Evolutionary conservation across 2,888 invertebrate genomes (phyloP).

Genomic region (Trissoscelio sp.): DNA sequence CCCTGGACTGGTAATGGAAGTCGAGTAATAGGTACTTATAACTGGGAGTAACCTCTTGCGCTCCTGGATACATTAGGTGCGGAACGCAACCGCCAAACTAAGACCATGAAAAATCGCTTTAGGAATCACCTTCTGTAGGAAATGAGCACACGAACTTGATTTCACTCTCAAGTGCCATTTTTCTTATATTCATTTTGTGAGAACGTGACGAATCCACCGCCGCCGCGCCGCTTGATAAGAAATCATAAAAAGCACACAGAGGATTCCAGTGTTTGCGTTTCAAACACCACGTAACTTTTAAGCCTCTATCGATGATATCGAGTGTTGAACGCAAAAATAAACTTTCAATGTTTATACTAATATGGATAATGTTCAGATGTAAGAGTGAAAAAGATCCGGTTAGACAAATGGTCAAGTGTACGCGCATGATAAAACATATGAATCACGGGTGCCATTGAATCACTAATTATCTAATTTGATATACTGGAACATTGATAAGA

Average conservation of each 20-base stretch:
- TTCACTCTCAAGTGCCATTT: slow-evolving; percentile 32
- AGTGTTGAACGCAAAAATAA: no score
- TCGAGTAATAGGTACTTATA: slow-evolving; percentile 49
- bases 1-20: slow-evolving; percentile 49
- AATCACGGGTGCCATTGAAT: slow-evolving; percentile 19
- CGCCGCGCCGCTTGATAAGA: no score
- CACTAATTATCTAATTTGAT: slow-evolving; percentile 42
- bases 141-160: slow-evolving; percentile 45
- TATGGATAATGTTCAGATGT: slow-evolving; percentile 9
- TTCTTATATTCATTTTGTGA: slow-evolving; percentile 25
- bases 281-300: slow-evolving; percentile 3
- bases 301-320: no score
- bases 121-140: slow-evolving; percentile 40
- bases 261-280: slow-evolving; percentile 13
- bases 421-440: not conserved
- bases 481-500: slow-evolving; percentile 2
- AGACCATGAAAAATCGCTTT: slow-evolving; percentile 53
- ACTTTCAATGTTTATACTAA: slow-evolving; percentile 17
- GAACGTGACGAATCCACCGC: slow-evolving; percentile 21
- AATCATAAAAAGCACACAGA: not conserved
- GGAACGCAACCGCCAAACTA: slow-evolving; percentile 33
- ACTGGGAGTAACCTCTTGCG: slow-evolving; percentile 39
- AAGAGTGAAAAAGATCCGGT: not conserved
- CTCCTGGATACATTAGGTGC: slow-evolving; percentile 38
- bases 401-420: slow-evolving; percentile 11